Percentiles rank a stretch among this genome's conserved stretches.
Evolutionary conservation across 2,797 vertebrate species (phyloP).

Genomic region (Peromyscus melanophrys): DNA sequence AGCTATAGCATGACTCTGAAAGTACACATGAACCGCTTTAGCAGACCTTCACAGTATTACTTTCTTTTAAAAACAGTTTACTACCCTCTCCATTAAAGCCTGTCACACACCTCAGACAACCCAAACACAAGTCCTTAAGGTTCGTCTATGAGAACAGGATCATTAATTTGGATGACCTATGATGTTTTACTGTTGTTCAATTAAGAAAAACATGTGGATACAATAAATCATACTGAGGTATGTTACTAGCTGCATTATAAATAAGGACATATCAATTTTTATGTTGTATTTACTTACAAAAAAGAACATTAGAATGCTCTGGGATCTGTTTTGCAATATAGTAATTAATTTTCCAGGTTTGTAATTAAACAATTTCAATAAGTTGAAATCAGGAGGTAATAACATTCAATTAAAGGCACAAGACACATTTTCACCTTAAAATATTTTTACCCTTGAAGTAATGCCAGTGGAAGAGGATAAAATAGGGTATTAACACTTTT

Average conservation of each 20-base stretch:
- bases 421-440: conserved; percentile 92
- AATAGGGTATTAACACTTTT: conserved; percentile 94
- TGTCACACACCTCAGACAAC: background rate
- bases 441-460: conserved; percentile 91
- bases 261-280: conserved; percentile 89
- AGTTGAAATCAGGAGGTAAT: conserved; percentile 91
- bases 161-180: conserved; percentile 76
- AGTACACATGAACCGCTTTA: background rate
- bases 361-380: conserved; percentile 91
- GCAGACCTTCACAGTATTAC: background rate
- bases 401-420: conserved; percentile 90
- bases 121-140: conserved; percentile 67
- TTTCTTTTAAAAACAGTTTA: background rate
- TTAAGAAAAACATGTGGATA: conserved; percentile 82
- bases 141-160: conserved; percentile 45
- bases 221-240: conserved; percentile 86
- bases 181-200: conserved; percentile 80
- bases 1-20: background rate
- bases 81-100: background rate
- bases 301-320: conserved; percentile 86
- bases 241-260: conserved; percentile 86
- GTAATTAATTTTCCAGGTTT: conserved; percentile 90
- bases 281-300: conserved; percentile 90
- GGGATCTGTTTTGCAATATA: conserved; percentile 87
- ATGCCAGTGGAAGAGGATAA: conserved; percentile 93